Conservation (phyloP, 2,797 vertebrate genomes). For the Podarcis siculus region DNA sequence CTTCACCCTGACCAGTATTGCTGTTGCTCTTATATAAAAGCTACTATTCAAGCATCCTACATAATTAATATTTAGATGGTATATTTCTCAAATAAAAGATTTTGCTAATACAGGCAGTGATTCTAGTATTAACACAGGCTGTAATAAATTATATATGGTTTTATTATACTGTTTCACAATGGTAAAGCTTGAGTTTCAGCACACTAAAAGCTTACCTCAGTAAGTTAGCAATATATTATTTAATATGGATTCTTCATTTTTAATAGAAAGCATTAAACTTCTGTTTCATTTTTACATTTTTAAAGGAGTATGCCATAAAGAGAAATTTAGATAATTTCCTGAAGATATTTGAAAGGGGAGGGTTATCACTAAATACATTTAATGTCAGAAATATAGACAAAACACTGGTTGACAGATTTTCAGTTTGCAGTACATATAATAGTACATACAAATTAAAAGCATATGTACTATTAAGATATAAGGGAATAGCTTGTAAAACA, state of each 20-base stretch:
- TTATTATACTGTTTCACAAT: slow-evolving; percentile 9
- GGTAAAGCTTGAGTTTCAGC: background rate
- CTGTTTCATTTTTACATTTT: background rate
- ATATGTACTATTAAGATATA: background rate
- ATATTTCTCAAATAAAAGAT: slow-evolving; percentile 39
- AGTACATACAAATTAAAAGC: background rate
- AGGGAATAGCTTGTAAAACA: slow-evolving; percentile 27
- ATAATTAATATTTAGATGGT: background rate
- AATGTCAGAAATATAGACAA: background rate
- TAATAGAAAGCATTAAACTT: slow-evolving; percentile 17
- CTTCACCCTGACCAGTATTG: background rate
- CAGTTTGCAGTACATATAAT: slow-evolving; percentile 25
- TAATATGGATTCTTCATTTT: background rate
- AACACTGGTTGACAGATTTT: background rate
- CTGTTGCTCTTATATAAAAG: slow-evolving; percentile 12
- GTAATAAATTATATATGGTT: slow-evolving; percentile 11
- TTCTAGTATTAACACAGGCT: background rate
- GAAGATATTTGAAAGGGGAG: background rate
- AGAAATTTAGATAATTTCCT: slow-evolving; percentile 6
- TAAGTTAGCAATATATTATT: background rate
- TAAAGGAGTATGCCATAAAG: slow-evolving; percentile 1
- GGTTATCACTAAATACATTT: background rate
- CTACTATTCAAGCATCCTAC: background rate
- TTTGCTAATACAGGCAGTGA: slow-evolving; percentile 8
- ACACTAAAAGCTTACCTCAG: slow-evolving; percentile 23